Base-by-base conservation (phyloP, 2,888 invertebrate genomes). In the Drosophila parthenogenetica region DNA sequence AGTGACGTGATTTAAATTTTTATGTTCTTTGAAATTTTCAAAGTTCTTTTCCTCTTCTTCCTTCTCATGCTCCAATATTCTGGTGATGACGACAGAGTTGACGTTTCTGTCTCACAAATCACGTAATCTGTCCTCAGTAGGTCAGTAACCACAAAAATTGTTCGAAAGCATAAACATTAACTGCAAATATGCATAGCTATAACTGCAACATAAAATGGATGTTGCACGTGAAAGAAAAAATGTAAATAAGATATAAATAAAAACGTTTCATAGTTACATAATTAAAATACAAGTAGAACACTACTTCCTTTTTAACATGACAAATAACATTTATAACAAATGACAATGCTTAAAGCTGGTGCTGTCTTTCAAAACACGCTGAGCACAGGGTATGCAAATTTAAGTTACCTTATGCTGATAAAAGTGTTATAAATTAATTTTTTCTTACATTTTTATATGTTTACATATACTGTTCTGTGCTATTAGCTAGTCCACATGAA, bases 1-100 rank as follows among this genome's bases (percentile, higher is more conserved):
- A 87, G 79, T 79, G 85, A 78, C 87, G 81, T 87, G 79, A 84
- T 83, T 87, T 73, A 87, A 83, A 83, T 76, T 83, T 84, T 57
- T 68, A 87, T 81, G 81, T 71, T 69, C 81, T 83, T 82, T 81
- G 81, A 72, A 70, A 80, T 63, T 63, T 65, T 70, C 54, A 67
- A 45, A 61, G 62, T 54, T 64, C 22, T 22, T 64, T 22, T 19
- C 22, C 19, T 35, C n/a, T 29, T 29, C 8, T 29, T 29, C 29
- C 29, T 29, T 29, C 2, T 17, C 17, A 32, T 19, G n/a, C 13
- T 16, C 17, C n/a, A 16, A 29, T 19, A 32, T 32, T 32, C 39
- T 43, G 42, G 25, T 39, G 65, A 51, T 77, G 66, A 76, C 76
- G 71, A 61, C 65, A 75, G 42, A 46, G 60, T 40, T 53, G 65